Evolutionary conservation across 1,140 invertebrate genomes (phyloP).

Genomic region (Agrypnia vestita): DNA sequence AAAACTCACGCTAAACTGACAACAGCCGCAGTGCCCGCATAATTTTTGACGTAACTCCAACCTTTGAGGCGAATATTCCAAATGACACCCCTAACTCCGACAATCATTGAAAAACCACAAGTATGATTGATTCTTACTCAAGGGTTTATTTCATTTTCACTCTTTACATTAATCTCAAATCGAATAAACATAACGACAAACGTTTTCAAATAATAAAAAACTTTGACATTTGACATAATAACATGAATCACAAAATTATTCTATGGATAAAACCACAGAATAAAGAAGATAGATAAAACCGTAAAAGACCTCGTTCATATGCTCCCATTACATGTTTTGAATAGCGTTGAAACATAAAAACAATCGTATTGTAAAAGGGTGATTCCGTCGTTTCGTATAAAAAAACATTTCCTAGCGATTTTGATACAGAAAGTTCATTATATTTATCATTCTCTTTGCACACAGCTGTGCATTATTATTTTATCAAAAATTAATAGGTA

Average conservation of each 20-base stretch:
- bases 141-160: background rate
- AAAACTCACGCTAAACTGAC: conserved; percentile 42
- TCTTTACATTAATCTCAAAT: background rate
- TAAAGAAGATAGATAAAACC: background rate
- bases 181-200: conserved; percentile 18
- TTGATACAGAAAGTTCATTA: no score
- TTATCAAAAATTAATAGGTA: no score
- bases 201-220: background rate
- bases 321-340: no score
- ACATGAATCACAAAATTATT: conserved; percentile 24
- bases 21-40: conserved; percentile 50
- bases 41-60: conserved; percentile 49
- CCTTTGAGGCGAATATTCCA: conserved; percentile 54
- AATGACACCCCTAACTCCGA: conserved; percentile 44
- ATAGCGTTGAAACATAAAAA: no score
- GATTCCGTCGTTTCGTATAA: no score
- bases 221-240: conserved; percentile 26
- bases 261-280: no score
- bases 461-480: no score
- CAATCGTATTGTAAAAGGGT: no score
- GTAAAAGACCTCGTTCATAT: no score
- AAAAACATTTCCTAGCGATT: no score
- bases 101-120: conserved; percentile 31
- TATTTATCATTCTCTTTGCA: no score
- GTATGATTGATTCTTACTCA: background rate